phyloP scores from a whole-genome alignment of 1,140 invertebrate species.

The Ericerus pela region DNA sequence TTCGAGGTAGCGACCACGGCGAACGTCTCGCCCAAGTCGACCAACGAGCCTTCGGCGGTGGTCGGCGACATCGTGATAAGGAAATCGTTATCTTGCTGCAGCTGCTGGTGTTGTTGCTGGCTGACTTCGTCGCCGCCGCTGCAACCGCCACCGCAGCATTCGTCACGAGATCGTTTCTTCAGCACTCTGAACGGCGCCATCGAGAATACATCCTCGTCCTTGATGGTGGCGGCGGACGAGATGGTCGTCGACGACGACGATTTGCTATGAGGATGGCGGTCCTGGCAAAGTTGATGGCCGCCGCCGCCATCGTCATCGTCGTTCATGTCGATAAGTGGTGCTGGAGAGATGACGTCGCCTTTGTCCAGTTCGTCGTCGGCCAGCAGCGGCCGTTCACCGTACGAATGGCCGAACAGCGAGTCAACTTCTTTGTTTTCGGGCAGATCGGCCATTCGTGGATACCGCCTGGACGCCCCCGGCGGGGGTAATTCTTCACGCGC shows the following conservation, averaged over 20 bases:
- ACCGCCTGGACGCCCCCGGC: conserved; percentile 25
- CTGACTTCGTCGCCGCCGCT: neutral
- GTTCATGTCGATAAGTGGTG: conserved; percentile 27
- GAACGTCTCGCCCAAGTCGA: conserved; percentile 15
- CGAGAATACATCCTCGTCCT: conserved; percentile 16
- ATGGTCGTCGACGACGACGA: conserved; percentile 22
- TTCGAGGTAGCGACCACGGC: neutral
- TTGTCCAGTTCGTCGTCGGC: conserved; percentile 61
- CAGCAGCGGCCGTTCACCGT: conserved; percentile 59
- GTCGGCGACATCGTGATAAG: conserved; percentile 17
- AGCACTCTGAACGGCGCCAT: conserved; percentile 14
- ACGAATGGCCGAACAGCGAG: conserved; percentile 51
- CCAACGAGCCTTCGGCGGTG: conserved; percentile 17
- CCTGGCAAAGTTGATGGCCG: conserved; percentile 53
- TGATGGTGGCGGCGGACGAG: conserved; percentile 13
- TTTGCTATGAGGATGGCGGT: conserved; percentile 31
- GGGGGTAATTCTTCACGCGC: conserved; percentile 23
- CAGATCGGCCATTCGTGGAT: conserved; percentile 16
- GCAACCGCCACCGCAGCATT: too few relatives aligned
- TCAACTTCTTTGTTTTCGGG: conserved; percentile 30
- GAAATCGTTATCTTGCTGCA: too few relatives aligned
- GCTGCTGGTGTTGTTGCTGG: too few relatives aligned
- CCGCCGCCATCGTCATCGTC: conserved; percentile 48
- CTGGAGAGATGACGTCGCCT: conserved; percentile 32
- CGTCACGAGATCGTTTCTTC: conserved; percentile 1